Evolutionary conservation across 2,113 vertebrate species (phyloP), one percentile per base, ranked within the genome.

Genomic region (Bostrychus sinensis): DNA sequence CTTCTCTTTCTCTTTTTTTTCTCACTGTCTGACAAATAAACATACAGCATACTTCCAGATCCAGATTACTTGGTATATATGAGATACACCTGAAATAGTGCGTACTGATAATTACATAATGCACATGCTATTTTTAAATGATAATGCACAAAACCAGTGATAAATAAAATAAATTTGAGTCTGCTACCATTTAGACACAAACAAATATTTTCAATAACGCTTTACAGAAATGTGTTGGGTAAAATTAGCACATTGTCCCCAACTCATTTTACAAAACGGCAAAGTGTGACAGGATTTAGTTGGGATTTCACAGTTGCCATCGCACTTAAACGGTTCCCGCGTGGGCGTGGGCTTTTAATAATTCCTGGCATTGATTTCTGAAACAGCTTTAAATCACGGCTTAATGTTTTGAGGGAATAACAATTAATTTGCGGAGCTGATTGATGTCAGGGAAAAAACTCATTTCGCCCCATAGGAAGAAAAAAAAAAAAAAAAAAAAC

Each of bases 371-470:
- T 81, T 78, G 79, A 81, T 89, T 82, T 85, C 77, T 65, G 70
- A 83, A 46, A 79, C 61, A 56, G 80, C 66, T 74, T 75, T 87
- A 74, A 85, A 85, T 78, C 45, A 53, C 16, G n/a, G 77, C 66
- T 85, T 86, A 74, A 82, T 83, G 78, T 83, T 89, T 86, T 88
- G 63, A 82, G 78, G 71, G 77, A 86, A 83, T 77, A 87, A 88
- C 86, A 88, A 89, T 87, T 86, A 54, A 87, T 90, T 87, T 84
- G 56, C 30, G 16, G 53, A 38, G 65, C 58, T 79, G 83, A 87
- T 76, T 86, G 80, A 90, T 88, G 82, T 83, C 68, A 83, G 56
- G 62, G 75, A 42, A 42, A 42, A 83, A 80, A 82, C 63, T 67
- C 26, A 69, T 80, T 86, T 87, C 14, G n/a, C 69, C 77, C 75